Evolutionary conservation across 2,888 invertebrate genomes (phyloP).

Genomic region (Cinara cedri): DNA sequence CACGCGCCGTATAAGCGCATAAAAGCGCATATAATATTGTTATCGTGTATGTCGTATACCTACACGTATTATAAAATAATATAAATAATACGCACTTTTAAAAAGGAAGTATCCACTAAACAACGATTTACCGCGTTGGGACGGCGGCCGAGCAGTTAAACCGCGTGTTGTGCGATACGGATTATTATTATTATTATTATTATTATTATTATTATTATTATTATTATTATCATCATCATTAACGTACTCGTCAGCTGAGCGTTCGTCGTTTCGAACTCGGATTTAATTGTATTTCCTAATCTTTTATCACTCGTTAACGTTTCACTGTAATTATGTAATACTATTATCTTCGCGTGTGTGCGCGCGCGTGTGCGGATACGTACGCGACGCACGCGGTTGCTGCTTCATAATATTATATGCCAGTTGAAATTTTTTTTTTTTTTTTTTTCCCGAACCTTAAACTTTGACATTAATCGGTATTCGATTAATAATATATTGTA

Average conservation of each 20-base stretch:
- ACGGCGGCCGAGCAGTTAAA: background rate
- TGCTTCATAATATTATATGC: background rate
- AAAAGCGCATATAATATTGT: background rate
- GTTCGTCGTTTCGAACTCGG: background rate
- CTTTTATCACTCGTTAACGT: slow-evolving; percentile 13
- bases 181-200: too few species aligned
- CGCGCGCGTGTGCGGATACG: background rate
- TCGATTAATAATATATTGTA: too few species aligned
- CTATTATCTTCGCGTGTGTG: too few species aligned
- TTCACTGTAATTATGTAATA: slow-evolving; percentile 13
- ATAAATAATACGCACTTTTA: background rate
- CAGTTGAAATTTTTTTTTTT: too few species aligned
- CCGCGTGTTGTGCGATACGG: background rate
- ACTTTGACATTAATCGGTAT: background rate
- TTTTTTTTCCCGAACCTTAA: background rate
- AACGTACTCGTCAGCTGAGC: too few species aligned
- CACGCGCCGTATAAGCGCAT: too few species aligned
- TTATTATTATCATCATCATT: too few species aligned
- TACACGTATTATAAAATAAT: too few species aligned
- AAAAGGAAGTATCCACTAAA: slow-evolving; percentile 15
- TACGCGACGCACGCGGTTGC: background rate
- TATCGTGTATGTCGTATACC: too few species aligned
- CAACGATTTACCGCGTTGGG: background rate
- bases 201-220: too few species aligned
- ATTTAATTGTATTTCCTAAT: slow-evolving; percentile 19